A percentile compares a stretch with the other conserved stretches of the same genome.
Conservation (phyloP, 1,140 invertebrate genomes). For the Hycleus cichorii region DNA sequence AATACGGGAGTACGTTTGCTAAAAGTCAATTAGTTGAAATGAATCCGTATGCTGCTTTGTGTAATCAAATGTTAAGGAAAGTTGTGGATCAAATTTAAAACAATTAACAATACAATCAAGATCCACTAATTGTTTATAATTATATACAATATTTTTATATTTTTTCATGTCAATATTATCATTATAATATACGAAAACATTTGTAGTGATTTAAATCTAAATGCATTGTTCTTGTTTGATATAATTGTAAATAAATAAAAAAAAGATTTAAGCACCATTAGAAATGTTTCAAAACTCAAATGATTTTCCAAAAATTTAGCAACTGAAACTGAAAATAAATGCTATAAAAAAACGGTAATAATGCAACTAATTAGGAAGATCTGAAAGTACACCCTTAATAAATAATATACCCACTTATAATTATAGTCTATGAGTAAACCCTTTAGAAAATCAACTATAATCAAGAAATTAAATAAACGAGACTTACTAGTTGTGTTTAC, state of each 20-base stretch:
- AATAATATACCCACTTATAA: not conserved
- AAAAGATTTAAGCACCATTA: conserved; percentile 2
- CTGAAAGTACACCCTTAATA: not conserved
- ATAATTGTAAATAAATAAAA: conserved; percentile 9
- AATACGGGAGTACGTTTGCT: conserved; percentile 71
- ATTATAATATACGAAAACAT: conserved; percentile 16
- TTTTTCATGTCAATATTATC: conserved; percentile 14
- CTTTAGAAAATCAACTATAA: no score
- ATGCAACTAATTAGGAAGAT: conserved; percentile 2
- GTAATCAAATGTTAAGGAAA: conserved; percentile 84
- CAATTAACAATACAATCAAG: not conserved
- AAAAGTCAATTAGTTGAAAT: conserved; percentile 69
- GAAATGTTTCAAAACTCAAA: not conserved
- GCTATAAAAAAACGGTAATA: not conserved
- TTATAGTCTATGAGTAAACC: not conserved
- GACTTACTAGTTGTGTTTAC: no score
- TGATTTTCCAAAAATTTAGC: not conserved
- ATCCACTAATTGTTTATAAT: no score
- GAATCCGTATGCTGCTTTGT: conserved; percentile 81
- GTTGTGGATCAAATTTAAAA: conserved; percentile 43
- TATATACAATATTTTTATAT: conserved; percentile 28
- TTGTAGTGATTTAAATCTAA: conserved; percentile 10
- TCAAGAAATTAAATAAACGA: no score
- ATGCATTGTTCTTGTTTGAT: not conserved
- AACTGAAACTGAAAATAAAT: conserved; percentile 4